Evolutionary conservation across 2,888 invertebrate genomes (phyloP).

Genomic region (Unio delphinus): DNA sequence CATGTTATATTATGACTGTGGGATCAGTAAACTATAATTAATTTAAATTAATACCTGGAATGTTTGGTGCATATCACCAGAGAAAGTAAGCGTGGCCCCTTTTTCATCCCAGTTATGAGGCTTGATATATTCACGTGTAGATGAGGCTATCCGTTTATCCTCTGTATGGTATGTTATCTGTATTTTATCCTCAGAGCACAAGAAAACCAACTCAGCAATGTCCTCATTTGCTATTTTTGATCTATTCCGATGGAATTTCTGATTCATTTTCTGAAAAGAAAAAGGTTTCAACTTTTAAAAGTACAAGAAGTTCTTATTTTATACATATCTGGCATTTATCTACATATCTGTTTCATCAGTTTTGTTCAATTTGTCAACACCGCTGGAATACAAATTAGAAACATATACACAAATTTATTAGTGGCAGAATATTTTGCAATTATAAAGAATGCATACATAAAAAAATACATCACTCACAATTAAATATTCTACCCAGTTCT

Average conservation of each 20-base stretch:
- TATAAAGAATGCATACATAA: too few relatives aligned
- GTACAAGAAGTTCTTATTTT: background rate
- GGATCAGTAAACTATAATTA: too few relatives aligned
- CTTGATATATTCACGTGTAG: slow-evolving; percentile 68
- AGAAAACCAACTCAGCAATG: slow-evolving; percentile 66
- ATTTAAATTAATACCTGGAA: slow-evolving; percentile 59
- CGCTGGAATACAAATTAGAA: too few relatives aligned
- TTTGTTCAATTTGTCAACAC: too few relatives aligned
- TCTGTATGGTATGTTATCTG: slow-evolving; percentile 70
- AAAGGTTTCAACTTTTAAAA: slow-evolving; percentile 1
- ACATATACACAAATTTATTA: too few relatives aligned
- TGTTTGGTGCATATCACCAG: slow-evolving; percentile 66
- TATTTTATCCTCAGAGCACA: slow-evolving; percentile 67
- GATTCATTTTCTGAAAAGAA: slow-evolving; percentile 65
- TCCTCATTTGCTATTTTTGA: slow-evolving; percentile 66
- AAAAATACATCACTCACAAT: too few relatives aligned
- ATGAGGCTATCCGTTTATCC: slow-evolving; percentile 67
- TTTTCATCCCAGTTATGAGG: slow-evolving; percentile 70
- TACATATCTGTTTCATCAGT: too few relatives aligned
- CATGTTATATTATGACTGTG: too few relatives aligned
- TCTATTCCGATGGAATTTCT: slow-evolving; percentile 63
- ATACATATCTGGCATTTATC: too few relatives aligned
- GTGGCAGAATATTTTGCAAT: too few relatives aligned
- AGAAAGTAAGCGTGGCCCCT: slow-evolving; percentile 65
- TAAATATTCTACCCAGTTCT: too few relatives aligned